phyloP scores from a whole-genome alignment of 2,113 vertebrate species.

The Ailuropoda melanoleuca region DNA sequence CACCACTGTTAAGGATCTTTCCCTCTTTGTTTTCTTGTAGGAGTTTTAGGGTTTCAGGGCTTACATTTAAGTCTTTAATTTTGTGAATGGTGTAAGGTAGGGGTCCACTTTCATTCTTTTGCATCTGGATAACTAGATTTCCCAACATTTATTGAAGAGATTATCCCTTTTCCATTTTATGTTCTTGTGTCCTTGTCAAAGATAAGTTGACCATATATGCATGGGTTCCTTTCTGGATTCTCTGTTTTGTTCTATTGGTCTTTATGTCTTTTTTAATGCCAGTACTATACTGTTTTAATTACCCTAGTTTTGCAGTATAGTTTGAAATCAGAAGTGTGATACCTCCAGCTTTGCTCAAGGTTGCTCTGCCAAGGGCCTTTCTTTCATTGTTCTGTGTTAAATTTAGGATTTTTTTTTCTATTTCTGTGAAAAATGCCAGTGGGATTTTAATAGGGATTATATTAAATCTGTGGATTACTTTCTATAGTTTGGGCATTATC shows the following conservation, averaged over 20 bases:
- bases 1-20: background rate
- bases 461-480: background rate
- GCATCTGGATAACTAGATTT: background rate
- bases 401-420: background rate
- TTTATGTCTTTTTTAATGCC: background rate
- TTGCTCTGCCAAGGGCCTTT: background rate
- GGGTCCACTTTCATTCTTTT: background rate
- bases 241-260: background rate
- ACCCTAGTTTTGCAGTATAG: background rate
- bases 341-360: background rate
- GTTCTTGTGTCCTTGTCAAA: background rate
- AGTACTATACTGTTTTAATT: background rate
- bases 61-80: background rate
- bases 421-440: background rate
- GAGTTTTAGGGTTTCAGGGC: background rate
- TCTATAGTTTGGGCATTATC: background rate
- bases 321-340: background rate
- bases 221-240: background rate
- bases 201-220: background rate
- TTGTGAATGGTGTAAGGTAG: background rate
- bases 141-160: background rate
- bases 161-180: background rate
- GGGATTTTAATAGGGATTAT: background rate
- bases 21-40: background rate
- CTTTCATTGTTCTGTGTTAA: background rate